Conservation (phyloP, 2,797 vertebrate species). For the Acipenser oxyrinchus region DNA sequence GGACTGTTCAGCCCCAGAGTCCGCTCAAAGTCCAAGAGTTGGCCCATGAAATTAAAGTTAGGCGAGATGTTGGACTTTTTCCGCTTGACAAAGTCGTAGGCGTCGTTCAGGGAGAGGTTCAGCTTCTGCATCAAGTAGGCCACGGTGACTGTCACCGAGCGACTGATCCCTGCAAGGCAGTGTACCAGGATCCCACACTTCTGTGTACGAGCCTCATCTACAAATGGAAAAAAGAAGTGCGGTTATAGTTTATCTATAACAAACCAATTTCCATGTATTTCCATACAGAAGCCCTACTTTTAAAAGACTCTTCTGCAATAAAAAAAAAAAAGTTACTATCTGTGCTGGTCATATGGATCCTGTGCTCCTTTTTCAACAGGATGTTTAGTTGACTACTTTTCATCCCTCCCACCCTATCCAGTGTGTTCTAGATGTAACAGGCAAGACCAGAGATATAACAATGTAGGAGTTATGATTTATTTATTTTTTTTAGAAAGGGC, state of each 20-base stretch:
- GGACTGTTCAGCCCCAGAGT: conserved; percentile 84
- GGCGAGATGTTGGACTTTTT: conserved; percentile 97
- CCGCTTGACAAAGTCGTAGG: conserved; percentile 92
- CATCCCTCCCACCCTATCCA: background rate
- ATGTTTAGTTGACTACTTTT: too few species aligned
- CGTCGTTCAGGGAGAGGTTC: conserved; percentile 87
- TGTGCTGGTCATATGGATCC: too few species aligned
- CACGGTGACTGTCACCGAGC: conserved; percentile 89
- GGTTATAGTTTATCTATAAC: conserved; percentile 9
- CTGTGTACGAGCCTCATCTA: conserved; percentile 88
- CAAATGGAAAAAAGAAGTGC: conserved; percentile 5
- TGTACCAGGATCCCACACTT: conserved; percentile 88
- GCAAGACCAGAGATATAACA: too few species aligned
- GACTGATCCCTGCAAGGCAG: conserved; percentile 90
- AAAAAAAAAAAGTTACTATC: too few species aligned
- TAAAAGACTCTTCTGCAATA: too few species aligned
- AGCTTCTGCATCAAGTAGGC: conserved; percentile 96
- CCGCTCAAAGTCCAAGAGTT: conserved; percentile 90
- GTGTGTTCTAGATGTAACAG: background rate
- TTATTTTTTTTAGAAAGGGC: too few species aligned
- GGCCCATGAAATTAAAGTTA: conserved; percentile 97
- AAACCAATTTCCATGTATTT: conserved; percentile 21
- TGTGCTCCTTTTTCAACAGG: too few species aligned
- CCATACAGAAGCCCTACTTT: too few species aligned
- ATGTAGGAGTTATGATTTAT: too few species aligned